A percentile compares a stretch with the other conserved stretches of the same genome.
Evolutionary conservation across 2,888 invertebrate genomes (phyloP).

Genomic region (Balanococcus diminutus): DNA sequence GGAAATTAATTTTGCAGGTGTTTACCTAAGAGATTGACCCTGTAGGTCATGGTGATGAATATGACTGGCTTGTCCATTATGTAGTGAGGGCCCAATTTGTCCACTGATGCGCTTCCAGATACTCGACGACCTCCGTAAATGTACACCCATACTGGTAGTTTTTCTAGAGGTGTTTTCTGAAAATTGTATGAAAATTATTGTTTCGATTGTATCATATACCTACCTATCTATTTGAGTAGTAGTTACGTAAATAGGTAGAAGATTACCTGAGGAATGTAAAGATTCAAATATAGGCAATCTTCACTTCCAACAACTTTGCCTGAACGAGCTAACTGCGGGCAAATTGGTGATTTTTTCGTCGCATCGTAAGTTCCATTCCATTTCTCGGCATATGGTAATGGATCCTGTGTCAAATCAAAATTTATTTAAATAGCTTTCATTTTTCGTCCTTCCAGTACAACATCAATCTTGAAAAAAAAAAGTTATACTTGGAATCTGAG

Average conservation of each 20-base stretch:
- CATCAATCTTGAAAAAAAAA: not conserved
- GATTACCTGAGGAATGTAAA: constrained; percentile 34
- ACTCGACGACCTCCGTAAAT: constrained; percentile 12
- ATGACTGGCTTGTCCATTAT: constrained; percentile 13
- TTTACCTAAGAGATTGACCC: not conserved
- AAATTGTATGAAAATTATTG: not conserved
- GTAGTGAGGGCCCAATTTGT: not conserved
- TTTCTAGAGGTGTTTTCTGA: not conserved
- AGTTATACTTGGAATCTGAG: constrained; percentile 62
- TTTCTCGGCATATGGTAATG: not conserved
- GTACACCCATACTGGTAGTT: constrained; percentile 7
- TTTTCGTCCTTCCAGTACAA: not conserved
- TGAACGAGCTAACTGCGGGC: not conserved
- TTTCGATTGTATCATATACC: not conserved
- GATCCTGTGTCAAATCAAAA: not conserved
- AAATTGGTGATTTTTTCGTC: constrained; percentile 25
- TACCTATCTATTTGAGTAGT: not conserved
- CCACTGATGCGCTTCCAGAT: constrained; percentile 5
- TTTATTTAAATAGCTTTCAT: not conserved
- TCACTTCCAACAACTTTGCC: not conserved
- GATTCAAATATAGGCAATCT: constrained; percentile 39
- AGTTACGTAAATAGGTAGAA: not conserved
- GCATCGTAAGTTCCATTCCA: constrained; percentile 20
- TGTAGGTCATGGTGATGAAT: constrained; percentile 5
- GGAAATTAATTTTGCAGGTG: not conserved